These are phyloP conservation scores for Plumapathes pennacea DNA, from an alignment of 92 coral and sea anemone species.

Conservation along the genomic window DNA sequence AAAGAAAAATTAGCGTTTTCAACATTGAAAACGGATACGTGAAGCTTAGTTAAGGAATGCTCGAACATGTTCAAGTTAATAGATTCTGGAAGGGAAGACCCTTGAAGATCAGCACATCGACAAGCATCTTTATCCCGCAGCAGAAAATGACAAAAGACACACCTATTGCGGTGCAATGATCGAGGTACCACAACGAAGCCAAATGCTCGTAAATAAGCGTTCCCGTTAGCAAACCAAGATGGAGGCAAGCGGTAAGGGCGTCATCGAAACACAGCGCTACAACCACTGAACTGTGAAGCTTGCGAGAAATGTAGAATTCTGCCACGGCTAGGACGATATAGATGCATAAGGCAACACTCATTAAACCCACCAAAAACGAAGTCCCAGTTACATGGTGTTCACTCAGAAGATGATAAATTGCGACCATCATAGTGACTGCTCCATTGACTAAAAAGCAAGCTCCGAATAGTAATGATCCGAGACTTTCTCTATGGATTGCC, in stretches of 20 bases:
- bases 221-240: slow-evolving; percentile 1
- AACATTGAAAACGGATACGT: too few relatives aligned
- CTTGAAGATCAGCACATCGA: slow-evolving; percentile 15
- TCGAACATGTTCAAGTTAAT: too few relatives aligned
- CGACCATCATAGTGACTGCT: background rate
- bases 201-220: background rate
- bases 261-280: slow-evolving; percentile 11
- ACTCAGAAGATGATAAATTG: background rate
- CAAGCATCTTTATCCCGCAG: slow-evolving; percentile 5
- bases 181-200: slow-evolving; percentile 1
- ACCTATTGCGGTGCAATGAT: slow-evolving; percentile 9
- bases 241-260: slow-evolving; percentile 1
- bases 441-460: background rate
- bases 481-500: slow-evolving; percentile 2
- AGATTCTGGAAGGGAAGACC: slow-evolving; percentile 10
- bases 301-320: slow-evolving; percentile 2
- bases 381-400: background rate
- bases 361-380: background rate
- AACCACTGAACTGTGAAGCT: slow-evolving; percentile 4
- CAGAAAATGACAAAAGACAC: background rate
- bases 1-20: too few relatives aligned
- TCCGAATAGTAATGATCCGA: slow-evolving; percentile 15
- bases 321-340: slow-evolving; percentile 1
- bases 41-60: too few relatives aligned
- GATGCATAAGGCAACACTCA: background rate